phyloP scores from a whole-genome alignment of 2,797 vertebrate species.

The Odontamblyopus rebecca region DNA sequence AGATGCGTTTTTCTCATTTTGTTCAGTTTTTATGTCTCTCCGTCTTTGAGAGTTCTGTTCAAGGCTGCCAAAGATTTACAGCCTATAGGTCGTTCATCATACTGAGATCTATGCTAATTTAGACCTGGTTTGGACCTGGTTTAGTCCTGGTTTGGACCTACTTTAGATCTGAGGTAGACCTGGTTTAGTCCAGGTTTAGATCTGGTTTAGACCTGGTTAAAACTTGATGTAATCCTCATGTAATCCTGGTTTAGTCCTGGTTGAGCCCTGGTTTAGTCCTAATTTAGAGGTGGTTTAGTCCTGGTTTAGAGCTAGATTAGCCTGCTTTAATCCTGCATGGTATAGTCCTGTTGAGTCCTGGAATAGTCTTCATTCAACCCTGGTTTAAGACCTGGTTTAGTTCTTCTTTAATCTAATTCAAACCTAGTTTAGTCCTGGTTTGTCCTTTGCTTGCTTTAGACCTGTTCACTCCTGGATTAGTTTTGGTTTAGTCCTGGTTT shows the following conservation, averaged over 20 bases:
- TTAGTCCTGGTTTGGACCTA: background rate
- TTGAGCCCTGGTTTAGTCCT: background rate
- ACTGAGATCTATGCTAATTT: background rate
- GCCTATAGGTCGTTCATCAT: background rate
- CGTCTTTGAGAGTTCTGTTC: conserved; percentile 35
- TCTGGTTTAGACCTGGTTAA: background rate
- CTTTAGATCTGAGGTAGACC: background rate
- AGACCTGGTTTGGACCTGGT: background rate
- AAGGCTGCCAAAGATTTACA: conserved; percentile 42
- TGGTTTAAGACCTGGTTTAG: background rate
- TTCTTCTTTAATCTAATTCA: background rate
- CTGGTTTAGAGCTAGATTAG: background rate
- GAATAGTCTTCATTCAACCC: background rate
- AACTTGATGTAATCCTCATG: too few relatives aligned
- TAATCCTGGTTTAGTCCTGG: background rate
- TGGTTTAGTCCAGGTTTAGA: background rate
- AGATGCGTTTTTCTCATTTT: conserved; percentile 5
- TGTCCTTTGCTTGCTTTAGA: background rate
- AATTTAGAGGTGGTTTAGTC: background rate
- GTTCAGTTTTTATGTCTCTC: conserved; percentile 11
- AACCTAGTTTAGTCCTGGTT: background rate
- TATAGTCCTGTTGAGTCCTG: background rate
- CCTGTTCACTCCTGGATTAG: background rate
- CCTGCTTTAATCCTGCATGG: background rate
- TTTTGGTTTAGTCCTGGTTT: background rate